Conservation (phyloP, 2,888 invertebrate genomes). For the Epinotia bilunana region DNA sequence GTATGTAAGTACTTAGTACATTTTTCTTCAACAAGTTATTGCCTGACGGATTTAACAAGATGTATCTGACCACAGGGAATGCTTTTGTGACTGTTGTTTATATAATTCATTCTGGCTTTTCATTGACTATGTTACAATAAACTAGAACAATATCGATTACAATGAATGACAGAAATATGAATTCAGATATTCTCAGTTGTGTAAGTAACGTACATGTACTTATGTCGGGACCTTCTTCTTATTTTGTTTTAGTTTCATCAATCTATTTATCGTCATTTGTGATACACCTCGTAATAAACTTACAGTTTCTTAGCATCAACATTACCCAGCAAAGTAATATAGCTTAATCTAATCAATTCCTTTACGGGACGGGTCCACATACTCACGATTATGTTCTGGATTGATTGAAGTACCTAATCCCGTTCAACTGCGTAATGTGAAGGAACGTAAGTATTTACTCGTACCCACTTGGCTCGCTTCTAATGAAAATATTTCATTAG, state of each 20-base stretch:
- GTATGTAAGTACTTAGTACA: too few relatives aligned
- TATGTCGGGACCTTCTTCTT: background rate
- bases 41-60: background rate
- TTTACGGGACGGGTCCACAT: background rate
- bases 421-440: conserved; percentile 35
- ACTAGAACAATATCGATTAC: too few relatives aligned
- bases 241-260: background rate
- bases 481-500: conserved; percentile 68
- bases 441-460: conserved; percentile 52
- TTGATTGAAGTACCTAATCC: conserved; percentile 27
- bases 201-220: background rate
- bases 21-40: too few relatives aligned
- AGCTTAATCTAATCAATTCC: background rate
- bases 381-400: conserved; percentile 1
- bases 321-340: background rate
- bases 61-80: background rate
- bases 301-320: background rate
- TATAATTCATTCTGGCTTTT: too few relatives aligned
- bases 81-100: background rate
- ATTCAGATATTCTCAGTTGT: background rate
- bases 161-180: background rate
- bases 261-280: background rate
- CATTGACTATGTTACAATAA: too few relatives aligned
- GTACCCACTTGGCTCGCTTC: conserved; percentile 47
- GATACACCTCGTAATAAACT: background rate